Evolutionary conservation across 2,113 vertebrate species (phyloP).

Genomic region (Tachysurus vachellii): DNA sequence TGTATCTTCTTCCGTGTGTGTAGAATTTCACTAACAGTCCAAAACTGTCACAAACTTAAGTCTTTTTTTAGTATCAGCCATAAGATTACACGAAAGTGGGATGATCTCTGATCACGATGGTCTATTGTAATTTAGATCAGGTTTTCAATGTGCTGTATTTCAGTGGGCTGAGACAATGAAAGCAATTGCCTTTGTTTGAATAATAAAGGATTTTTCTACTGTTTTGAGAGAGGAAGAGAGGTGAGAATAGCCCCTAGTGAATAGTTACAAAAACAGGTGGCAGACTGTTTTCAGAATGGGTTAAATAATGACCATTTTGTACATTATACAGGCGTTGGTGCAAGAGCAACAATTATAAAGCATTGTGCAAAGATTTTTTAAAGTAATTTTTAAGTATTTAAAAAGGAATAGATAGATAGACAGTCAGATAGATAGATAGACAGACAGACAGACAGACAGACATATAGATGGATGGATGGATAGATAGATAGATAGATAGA

Average conservation of each 20-base stretch:
- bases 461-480: no score
- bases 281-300: not conserved
- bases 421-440: not conserved
- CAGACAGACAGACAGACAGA: no score
- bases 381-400: no score
- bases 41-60: not conserved
- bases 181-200: constrained; percentile 27
- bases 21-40: not conserved
- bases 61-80: not conserved
- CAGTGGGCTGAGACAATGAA: constrained; percentile 9
- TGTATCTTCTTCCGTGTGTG: constrained; percentile 62
- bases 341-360: not conserved
- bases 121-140: constrained; percentile 22
- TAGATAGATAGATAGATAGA: no score
- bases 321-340: not conserved
- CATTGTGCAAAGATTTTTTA: not conserved
- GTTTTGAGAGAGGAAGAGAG: not conserved
- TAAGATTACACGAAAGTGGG: no score
- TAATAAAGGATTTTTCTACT: constrained; percentile 24
- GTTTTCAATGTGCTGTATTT: not conserved
- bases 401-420: not conserved
- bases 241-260: constrained; percentile 27
- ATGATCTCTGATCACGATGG: constrained; percentile 28
- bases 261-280: constrained; percentile 18
- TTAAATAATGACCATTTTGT: not conserved